phyloP scores from a whole-genome alignment of 2,113 vertebrate species.

The Nothoprocta perdicaria region DNA sequence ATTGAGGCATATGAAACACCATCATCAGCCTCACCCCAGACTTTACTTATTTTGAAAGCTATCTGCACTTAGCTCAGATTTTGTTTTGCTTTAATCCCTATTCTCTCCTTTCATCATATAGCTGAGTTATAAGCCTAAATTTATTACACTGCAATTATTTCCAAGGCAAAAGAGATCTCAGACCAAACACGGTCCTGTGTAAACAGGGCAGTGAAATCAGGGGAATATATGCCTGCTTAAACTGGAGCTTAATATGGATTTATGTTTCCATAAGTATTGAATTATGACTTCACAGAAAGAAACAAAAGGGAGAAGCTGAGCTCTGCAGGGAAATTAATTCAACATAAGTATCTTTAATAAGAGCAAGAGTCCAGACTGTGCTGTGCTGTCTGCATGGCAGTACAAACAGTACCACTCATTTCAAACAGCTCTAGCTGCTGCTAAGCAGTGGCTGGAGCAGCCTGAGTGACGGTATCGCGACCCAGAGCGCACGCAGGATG shows the following conservation, averaged over 20 bases:
- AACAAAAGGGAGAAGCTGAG: constrained; percentile 68
- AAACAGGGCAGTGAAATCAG: constrained; percentile 31
- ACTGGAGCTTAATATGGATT: constrained; percentile 60
- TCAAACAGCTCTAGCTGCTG: constrained; percentile 13
- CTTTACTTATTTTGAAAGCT: constrained; percentile 29
- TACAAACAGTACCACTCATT: constrained; percentile 44
- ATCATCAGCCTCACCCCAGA: not conserved
- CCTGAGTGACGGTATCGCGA: constrained; percentile 38
- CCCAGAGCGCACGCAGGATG: constrained; percentile 42
- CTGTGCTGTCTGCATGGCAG: constrained; percentile 40
- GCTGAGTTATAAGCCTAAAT: constrained; percentile 40
- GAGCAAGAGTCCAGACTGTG: constrained; percentile 27
- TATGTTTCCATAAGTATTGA: constrained; percentile 60
- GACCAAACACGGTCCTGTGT: constrained; percentile 25
- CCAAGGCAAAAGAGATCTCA: constrained; percentile 35
- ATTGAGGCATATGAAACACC: not conserved
- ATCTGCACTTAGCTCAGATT: not conserved
- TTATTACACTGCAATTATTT: constrained; percentile 56
- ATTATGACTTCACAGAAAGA: constrained; percentile 62
- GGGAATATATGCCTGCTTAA: constrained; percentile 60
- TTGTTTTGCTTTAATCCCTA: constrained; percentile 8
- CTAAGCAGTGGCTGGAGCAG: not conserved
- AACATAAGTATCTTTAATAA: constrained; percentile 46
- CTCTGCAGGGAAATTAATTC: constrained; percentile 52
- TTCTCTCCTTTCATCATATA: constrained; percentile 32